Base-by-base conservation (phyloP, 2,888 invertebrate species). In the Erannis defoliaria region DNA sequence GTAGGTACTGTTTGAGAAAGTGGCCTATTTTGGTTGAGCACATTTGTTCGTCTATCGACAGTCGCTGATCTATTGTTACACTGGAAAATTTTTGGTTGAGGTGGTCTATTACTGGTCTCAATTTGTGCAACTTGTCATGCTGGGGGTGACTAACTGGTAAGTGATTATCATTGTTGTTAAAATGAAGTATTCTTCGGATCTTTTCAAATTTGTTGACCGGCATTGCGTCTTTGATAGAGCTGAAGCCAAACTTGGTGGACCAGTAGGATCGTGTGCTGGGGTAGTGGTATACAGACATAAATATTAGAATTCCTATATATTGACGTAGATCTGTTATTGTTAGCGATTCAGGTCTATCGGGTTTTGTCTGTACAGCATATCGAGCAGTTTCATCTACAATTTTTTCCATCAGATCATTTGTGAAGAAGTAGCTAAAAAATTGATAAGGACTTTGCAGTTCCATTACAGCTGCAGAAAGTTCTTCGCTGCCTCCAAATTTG, bases 31-130 rank as follows among this genome's bases (percentile, higher is more conserved):
- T 71, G 0, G 68, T 70, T 0, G 68, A 55, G 37, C 68, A 64
- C 68, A 73, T 68, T 51, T 72, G 73, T 50, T 77, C 72, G 63
- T 75, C 72, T 62, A 74, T 66, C 12, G 77, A 77, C 37, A 82
- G 70, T 56, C 68, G 56, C 67, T 74, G 71, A 49, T 81, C 75
- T 33, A 76, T 63, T 45, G 80, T 67, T 56, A 82, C 64, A 50
- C 64, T 62, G 12, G 62, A 56, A 74, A 81, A 81, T 61, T 62
- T 76, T 56, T 62, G 53, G 62, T 77, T 78, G 43, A 82, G 62
- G 16, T 72, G 68, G 43, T 74, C 64, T 60, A 79, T 71, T 14
- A 79, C 54, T 54, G 74, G 73, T 49, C 77, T 61, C 14, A 78
- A 43, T 63, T 77, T 75, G 66, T 69, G 68, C n/a, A 77, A 61